phyloP scores from a whole-genome alignment of 2,888 invertebrate genomes.

The Lepas anatifera region DNA sequence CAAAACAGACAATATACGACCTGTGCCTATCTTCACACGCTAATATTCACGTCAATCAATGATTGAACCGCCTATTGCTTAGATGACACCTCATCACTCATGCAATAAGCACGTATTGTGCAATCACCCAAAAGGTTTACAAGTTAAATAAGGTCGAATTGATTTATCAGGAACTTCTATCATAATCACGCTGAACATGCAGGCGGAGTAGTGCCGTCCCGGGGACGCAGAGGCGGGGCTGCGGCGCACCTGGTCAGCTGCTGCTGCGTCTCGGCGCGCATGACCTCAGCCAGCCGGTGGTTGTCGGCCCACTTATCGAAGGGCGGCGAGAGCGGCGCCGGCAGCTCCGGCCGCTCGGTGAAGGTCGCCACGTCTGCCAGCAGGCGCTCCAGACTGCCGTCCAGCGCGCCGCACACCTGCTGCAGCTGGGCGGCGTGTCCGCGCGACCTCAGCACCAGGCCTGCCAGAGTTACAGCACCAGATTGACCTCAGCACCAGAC shows the following conservation, averaged over 20 bases:
- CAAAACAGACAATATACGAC: too few species aligned
- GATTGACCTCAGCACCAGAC: not conserved
- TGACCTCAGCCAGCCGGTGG: not conserved
- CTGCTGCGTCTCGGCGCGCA: not conserved
- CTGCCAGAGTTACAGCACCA: too few species aligned
- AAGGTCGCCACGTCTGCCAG: slow-evolving; percentile 47
- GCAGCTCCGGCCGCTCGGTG: not conserved
- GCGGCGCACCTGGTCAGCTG: not conserved
- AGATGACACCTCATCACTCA: too few species aligned
- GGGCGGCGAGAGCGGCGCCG: slow-evolving; percentile 22
- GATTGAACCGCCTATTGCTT: too few species aligned
- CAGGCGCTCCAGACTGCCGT: slow-evolving; percentile 47
- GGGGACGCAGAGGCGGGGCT: too few species aligned
- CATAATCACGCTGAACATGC: not conserved
- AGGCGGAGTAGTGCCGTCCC: not conserved
- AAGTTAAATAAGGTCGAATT: not conserved
- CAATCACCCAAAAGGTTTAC: too few species aligned
- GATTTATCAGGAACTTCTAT: not conserved
- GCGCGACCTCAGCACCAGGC: slow-evolving; percentile 35
- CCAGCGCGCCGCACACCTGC: slow-evolving; percentile 51
- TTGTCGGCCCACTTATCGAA: not conserved
- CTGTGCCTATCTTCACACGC: too few species aligned
- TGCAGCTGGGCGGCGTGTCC: slow-evolving; percentile 64
- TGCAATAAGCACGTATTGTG: too few species aligned
- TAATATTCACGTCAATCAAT: too few species aligned